Evolutionary conservation across 2,113 vertebrate genomes (phyloP).

Genomic region (Embiotoca jacksoni): DNA sequence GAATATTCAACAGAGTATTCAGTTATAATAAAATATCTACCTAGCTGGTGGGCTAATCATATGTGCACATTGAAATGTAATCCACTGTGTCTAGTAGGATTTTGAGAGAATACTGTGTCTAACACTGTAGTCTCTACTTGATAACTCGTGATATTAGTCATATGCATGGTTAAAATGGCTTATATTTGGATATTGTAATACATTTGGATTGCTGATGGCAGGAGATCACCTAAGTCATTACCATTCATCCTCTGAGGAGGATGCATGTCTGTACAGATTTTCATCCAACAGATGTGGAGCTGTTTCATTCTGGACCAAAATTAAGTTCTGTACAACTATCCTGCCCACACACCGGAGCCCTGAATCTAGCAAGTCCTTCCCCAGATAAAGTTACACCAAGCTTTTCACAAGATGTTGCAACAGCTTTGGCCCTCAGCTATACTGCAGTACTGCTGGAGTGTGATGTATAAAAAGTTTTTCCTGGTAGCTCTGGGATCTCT

Average conservation of each 20-base stretch:
- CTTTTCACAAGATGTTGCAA: conserved; percentile 13
- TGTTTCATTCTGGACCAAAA: not conserved
- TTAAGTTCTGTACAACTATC: not conserved
- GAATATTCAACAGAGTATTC: no score
- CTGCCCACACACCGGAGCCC: not conserved
- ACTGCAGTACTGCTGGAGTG: not conserved
- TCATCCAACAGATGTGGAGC: not conserved
- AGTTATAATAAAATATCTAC: no score
- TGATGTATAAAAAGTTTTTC: conserved; percentile 5
- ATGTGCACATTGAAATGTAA: no score
- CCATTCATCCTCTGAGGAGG: not conserved
- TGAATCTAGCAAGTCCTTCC: not conserved
- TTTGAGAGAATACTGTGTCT: not conserved
- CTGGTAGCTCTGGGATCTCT: conserved; percentile 1
- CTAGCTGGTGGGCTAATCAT: no score
- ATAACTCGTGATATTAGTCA: not conserved
- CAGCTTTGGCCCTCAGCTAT: conserved; percentile 26
- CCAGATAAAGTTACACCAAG: not conserved
- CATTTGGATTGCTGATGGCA: not conserved
- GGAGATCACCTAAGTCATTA: not conserved
- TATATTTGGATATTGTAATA: not conserved
- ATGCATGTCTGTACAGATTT: not conserved
- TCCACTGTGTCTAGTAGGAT: not conserved
- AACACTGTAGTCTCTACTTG: not conserved
- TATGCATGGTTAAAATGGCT: not conserved